Percentiles rank a stretch among this genome's conserved stretches.
These are phyloP conservation scores for Pitangus sulphuratus DNA, from an alignment of 2,797 vertebrate species.

Conservation along the genomic window DNA sequence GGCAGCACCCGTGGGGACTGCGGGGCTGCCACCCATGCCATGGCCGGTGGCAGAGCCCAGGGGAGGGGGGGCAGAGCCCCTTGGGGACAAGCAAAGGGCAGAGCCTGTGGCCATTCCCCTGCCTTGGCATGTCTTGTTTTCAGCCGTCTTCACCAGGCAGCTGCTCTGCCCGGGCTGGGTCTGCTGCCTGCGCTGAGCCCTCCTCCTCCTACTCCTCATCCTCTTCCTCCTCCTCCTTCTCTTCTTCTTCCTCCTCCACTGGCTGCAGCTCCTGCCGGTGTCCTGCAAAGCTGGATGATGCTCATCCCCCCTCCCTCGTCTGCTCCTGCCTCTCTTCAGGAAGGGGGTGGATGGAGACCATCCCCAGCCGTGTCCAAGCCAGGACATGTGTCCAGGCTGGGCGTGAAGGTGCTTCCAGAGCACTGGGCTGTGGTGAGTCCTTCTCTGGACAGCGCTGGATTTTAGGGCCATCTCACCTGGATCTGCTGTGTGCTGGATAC, in stretches of 20 bases:
- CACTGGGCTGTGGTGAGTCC: background rate
- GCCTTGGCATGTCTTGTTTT: background rate
- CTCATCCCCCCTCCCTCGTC: background rate
- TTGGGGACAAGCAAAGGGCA: background rate
- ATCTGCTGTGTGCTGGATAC: background rate
- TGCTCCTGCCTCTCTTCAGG: background rate
- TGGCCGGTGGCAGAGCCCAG: background rate
- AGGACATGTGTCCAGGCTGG: too few species aligned
- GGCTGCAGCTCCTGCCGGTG: background rate
- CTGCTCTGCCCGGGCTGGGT: background rate
- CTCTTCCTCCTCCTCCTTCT: background rate
- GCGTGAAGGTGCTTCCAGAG: background rate
- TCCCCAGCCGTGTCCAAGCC: background rate
- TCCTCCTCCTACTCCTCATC: background rate
- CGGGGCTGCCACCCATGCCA: rapidly evolving
- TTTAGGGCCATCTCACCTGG: background rate
- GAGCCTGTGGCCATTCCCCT: background rate
- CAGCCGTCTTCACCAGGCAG: rapidly evolving
- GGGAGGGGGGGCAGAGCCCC: background rate
- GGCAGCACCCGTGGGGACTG: background rate
- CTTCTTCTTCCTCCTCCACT: background rate
- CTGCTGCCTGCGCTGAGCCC: background rate
- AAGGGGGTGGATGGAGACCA: background rate
- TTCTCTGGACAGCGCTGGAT: background rate
- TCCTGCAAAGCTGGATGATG: rapidly evolving